These are phyloP conservation scores for Coelopa frigida DNA, from an alignment of 1,140 invertebrate genomes.

Conservation along the genomic window DNA sequence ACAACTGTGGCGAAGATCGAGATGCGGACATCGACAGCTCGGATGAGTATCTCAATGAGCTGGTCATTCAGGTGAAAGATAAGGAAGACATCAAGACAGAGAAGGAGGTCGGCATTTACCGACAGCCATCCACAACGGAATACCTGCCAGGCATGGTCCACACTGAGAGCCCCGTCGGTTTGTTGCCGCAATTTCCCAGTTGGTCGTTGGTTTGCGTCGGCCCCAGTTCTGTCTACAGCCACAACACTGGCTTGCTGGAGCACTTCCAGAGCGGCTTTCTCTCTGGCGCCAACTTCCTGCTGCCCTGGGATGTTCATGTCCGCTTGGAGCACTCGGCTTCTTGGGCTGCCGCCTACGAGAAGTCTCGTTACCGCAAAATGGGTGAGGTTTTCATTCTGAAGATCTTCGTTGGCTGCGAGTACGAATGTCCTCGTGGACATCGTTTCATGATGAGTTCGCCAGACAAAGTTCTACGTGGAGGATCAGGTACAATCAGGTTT, in stretches of 20 bases:
- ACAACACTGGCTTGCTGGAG: slow-evolving; percentile 72
- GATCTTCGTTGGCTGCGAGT: slow-evolving; percentile 94
- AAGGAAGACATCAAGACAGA: slow-evolving; percentile 5
- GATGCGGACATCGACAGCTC: slow-evolving; percentile 14
- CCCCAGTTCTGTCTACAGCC: slow-evolving; percentile 83
- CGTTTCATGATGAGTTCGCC: slow-evolving; percentile 86
- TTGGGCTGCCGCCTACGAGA: slow-evolving; percentile 17
- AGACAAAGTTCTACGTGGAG: slow-evolving; percentile 75
- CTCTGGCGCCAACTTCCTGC: slow-evolving; percentile 78
- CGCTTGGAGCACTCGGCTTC: slow-evolving; percentile 44
- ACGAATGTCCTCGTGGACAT: slow-evolving; percentile 93
- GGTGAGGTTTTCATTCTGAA: slow-evolving; percentile 67
- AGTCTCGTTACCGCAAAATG: slow-evolving; percentile 34
- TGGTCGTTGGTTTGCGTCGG: slow-evolving; percentile 90
- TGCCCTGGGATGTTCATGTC: slow-evolving; percentile 93
- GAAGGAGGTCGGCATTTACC: slow-evolving; percentile 43
- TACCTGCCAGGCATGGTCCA: slow-evolving; percentile 88
- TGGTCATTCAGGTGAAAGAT: slow-evolving; percentile 31
- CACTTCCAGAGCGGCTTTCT: slow-evolving; percentile 81
- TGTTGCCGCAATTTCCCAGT: slow-evolving; percentile 84
- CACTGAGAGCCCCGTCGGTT: slow-evolving; percentile 61
- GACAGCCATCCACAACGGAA: slow-evolving; percentile 78
- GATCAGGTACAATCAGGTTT: slow-evolving; percentile 47
- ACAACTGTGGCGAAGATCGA: neutral
- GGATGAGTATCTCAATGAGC: slow-evolving; percentile 25